Percentiles rank a stretch among this genome's conserved stretches.
These are phyloP conservation scores for Nephila pilipes DNA, from an alignment of 1,140 invertebrate species.

Conservation along the genomic window DNA sequence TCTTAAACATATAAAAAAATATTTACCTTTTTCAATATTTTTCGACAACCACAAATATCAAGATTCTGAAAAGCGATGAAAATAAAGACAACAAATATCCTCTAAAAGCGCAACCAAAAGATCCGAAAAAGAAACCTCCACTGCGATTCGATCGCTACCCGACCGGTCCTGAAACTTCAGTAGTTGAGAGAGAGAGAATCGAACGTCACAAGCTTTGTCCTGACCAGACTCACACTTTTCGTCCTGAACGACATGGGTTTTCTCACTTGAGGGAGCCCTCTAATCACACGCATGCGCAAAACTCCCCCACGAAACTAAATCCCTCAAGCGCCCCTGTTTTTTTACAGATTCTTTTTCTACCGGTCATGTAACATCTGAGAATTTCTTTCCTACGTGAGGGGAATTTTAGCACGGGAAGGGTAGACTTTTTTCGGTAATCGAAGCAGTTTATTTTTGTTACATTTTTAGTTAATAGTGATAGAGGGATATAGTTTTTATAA, in stretches of 20 bases:
- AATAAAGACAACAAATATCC: conserved; percentile 8
- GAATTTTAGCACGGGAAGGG: not conserved
- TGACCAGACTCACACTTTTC: conserved; percentile 33
- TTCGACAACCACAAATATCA: not conserved
- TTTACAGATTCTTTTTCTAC: conserved; percentile 12
- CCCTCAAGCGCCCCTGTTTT: conserved; percentile 24
- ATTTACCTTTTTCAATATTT: conserved; percentile 11
- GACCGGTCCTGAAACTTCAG: not conserved
- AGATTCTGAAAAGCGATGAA: not conserved
- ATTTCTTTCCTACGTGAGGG: not conserved
- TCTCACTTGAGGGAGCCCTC: conserved; percentile 35
- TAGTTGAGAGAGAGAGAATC: not conserved
- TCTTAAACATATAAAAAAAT: not conserved
- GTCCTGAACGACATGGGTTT: conserved; percentile 31
- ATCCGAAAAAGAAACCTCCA: conserved; percentile 6
- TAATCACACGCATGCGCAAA: conserved; percentile 37
- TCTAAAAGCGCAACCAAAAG: not conserved
- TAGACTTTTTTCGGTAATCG: not conserved
- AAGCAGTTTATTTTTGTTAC: too few relatives aligned
- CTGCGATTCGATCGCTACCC: not conserved
- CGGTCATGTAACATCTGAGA: conserved; percentile 22
- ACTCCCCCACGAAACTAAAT: conserved; percentile 37
- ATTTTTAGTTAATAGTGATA: too few relatives aligned
- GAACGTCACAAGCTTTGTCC: conserved; percentile 5
- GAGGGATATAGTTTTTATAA: too few relatives aligned